A percentile compares a stretch with the other conserved stretches of the same genome.
Conservation (phyloP, 1,140 invertebrate species). For the Halesus radiatus region DNA sequence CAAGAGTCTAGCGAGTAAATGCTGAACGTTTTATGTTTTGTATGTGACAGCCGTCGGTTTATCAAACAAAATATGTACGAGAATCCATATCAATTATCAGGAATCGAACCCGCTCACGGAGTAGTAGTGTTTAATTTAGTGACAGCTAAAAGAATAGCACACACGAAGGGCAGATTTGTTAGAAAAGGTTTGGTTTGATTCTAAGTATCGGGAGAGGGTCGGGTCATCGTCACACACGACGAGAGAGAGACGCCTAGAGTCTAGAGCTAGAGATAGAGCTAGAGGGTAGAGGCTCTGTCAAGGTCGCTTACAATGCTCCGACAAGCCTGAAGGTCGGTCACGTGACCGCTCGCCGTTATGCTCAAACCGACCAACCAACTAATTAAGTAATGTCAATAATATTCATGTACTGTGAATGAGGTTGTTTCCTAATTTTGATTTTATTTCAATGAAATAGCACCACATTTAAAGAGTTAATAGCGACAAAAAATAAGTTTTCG, state of each 20-base stretch:
- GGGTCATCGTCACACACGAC: constrained; percentile 31
- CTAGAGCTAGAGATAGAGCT: neutral
- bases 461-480: no score
- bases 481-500: no score
- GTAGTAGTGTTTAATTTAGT: no score
- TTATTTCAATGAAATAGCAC: no score
- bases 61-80: no score
- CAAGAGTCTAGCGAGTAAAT: neutral
- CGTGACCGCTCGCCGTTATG: constrained; percentile 28
- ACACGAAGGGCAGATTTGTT: neutral
- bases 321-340: constrained; percentile 55
- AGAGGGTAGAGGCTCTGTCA: constrained; percentile 50
- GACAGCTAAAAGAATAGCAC: no score
- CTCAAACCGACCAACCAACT: no score
- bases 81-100: no score
- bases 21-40: constrained; percentile 1
- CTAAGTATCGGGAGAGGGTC: constrained; percentile 18
- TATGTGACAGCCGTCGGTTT: neutral
- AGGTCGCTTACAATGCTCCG: constrained; percentile 49
- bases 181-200: neutral
- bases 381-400: no score
- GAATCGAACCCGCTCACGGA: no score
- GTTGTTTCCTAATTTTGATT: no score
- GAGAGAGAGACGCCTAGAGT: neutral
- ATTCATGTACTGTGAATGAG: no score